Evolutionary conservation across 1,140 invertebrate genomes (phyloP).

Genomic region (Stegodyphus dumicola): DNA sequence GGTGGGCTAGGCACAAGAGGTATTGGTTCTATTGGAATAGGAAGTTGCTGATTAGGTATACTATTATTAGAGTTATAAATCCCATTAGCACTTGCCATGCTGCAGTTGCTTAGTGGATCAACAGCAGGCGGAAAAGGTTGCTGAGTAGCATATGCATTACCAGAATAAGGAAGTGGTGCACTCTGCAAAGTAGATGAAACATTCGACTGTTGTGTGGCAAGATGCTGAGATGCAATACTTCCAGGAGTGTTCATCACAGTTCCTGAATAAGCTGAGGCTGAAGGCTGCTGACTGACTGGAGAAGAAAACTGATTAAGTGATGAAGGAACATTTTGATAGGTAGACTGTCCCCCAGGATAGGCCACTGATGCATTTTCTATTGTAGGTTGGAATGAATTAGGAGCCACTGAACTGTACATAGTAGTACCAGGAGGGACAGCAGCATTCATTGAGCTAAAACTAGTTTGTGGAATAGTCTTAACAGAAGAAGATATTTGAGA

Average conservation of each 20-base stretch:
- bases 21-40: background rate
- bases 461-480: background rate
- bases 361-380: background rate
- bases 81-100: background rate
- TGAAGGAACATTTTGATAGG: background rate
- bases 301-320: background rate
- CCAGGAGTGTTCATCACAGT: background rate
- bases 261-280: background rate
- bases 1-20: background rate
- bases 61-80: background rate
- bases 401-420: background rate
- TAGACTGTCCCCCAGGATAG: background rate
- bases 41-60: constrained; percentile 13
- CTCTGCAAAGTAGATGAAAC: background rate
- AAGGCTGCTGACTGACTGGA: background rate
- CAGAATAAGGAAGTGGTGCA: background rate
- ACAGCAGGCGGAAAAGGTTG: background rate
- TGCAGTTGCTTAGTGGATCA: background rate
- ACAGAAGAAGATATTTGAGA: background rate
- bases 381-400: background rate
- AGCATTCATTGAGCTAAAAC: background rate
- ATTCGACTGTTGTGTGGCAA: background rate
- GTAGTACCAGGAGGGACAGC: background rate
- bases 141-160: background rate
- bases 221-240: background rate